Percentiles rank a stretch among this genome's conserved stretches.
Evolutionary conservation across 2,888 invertebrate genomes (phyloP).

Genomic region (Philhelius pedissequus): DNA sequence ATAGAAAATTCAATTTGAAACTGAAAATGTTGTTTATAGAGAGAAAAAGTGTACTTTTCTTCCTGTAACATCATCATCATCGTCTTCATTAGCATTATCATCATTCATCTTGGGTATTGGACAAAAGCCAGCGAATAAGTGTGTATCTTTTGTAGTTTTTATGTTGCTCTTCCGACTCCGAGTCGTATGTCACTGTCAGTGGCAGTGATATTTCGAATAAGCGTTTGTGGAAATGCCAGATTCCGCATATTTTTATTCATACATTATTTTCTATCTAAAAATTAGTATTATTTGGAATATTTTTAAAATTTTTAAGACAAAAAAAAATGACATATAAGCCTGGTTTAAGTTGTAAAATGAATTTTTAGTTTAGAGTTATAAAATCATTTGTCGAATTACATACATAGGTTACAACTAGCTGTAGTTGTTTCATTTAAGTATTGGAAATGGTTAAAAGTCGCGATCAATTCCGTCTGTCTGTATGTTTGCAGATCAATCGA

Average conservation of each 20-base stretch:
- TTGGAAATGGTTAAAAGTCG: no score
- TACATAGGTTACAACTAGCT: no score
- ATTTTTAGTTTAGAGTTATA: no score
- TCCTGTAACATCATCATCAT: conserved; percentile 21
- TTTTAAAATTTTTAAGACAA: no score
- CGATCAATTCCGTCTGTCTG: no score
- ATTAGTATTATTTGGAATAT: no score
- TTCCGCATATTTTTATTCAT: not conserved
- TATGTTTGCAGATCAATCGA: no score
- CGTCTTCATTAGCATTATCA: not conserved
- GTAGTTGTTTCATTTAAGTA: no score
- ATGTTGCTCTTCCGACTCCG: not conserved
- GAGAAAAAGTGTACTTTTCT: conserved; percentile 25
- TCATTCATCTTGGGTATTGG: not conserved
- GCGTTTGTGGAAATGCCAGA: conserved; percentile 20
- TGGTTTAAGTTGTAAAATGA: no score
- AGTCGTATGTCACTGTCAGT: conserved; percentile 16
- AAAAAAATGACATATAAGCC: no score
- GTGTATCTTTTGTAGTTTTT: conserved; percentile 15
- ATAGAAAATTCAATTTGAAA: conserved; percentile 27
- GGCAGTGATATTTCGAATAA: not conserved
- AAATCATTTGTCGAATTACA: no score
- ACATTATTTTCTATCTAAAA: no score
- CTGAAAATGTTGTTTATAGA: conserved; percentile 35
- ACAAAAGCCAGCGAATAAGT: conserved; percentile 8